These are phyloP conservation scores for Strix aluco DNA, from an alignment of 2,113 vertebrate genomes.

Conservation along the genomic window DNA sequence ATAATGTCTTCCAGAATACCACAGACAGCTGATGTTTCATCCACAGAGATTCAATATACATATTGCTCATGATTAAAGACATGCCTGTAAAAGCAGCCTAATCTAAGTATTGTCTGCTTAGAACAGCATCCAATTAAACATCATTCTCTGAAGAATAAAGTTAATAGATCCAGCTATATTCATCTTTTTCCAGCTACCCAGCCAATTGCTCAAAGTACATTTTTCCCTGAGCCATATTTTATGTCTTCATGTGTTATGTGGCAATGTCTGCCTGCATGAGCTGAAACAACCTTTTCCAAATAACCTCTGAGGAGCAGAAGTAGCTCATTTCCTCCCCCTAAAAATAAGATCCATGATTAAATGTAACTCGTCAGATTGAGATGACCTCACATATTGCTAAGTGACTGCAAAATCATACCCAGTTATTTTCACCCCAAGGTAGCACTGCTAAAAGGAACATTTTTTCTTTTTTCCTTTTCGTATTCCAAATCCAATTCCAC, in stretches of 20 bases:
- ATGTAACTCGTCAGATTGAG: neutral
- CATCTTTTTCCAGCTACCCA: constrained; percentile 54
- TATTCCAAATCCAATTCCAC: neutral
- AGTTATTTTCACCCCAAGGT: neutral
- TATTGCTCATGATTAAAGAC: constrained; percentile 59
- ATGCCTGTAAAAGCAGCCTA: constrained; percentile 45
- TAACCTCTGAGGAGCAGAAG: neutral
- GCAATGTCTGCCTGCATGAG: constrained; percentile 36
- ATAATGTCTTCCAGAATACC: constrained; percentile 49
- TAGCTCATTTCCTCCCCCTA: neutral
- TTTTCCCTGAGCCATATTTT: constrained; percentile 54
- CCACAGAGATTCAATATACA: constrained; percentile 43
- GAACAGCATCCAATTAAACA: constrained; percentile 65
- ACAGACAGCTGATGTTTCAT: constrained; percentile 42
- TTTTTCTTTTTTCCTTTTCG: neutral
- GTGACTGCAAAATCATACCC: neutral
- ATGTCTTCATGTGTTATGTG: constrained; percentile 40
- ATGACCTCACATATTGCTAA: neutral
- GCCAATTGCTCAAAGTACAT: constrained; percentile 54
- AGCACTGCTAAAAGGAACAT: neutral
- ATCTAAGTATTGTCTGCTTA: constrained; percentile 50
- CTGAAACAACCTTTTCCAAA: constrained; percentile 45
- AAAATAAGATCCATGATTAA: neutral
- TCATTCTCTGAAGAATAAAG: constrained; percentile 38
- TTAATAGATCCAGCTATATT: constrained; percentile 46